phyloP scores from a whole-genome alignment of 1,140 invertebrate genomes.

The Aphidius ervi region DNA sequence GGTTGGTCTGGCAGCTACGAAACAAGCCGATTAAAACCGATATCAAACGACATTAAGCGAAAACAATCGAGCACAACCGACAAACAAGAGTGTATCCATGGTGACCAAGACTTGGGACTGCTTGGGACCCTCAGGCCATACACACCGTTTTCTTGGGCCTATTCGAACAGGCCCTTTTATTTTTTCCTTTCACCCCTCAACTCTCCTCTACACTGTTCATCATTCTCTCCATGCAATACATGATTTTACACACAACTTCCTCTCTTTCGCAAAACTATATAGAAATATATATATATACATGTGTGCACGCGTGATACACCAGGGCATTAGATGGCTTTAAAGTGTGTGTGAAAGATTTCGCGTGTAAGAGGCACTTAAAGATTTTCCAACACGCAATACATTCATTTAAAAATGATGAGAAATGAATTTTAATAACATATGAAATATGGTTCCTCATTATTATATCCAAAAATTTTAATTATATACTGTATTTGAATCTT shows the following conservation, averaged over 20 bases:
- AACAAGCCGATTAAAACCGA: slow-evolving; percentile 19
- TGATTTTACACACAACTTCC: no score
- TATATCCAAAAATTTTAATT: no score
- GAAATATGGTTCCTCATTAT: slow-evolving; percentile 3
- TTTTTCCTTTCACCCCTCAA: not conserved
- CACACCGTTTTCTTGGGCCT: slow-evolving; percentile 8
- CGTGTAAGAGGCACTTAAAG: slow-evolving; percentile 5
- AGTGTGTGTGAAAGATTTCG: no score
- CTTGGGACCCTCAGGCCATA: slow-evolving; percentile 12
- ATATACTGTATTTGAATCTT: not conserved
- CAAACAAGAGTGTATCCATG: slow-evolving; percentile 34
- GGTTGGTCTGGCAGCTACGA: slow-evolving; percentile 44
- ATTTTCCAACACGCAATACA: slow-evolving; percentile 18
- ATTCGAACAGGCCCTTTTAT: not conserved
- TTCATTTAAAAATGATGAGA: slow-evolving; percentile 18
- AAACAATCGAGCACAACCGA: slow-evolving; percentile 23
- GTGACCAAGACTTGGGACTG: slow-evolving; percentile 33
- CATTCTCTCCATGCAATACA: no score
- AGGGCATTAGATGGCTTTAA: no score
- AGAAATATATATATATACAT: no score
- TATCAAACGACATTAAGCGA: slow-evolving; percentile 22
- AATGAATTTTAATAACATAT: slow-evolving; percentile 8
- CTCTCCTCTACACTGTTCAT: not conserved
- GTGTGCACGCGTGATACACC: no score
- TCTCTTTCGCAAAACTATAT: no score